These are phyloP conservation scores for Laticauda laticaudata DNA, from an alignment of 2,113 vertebrate species.

Conservation along the genomic window DNA sequence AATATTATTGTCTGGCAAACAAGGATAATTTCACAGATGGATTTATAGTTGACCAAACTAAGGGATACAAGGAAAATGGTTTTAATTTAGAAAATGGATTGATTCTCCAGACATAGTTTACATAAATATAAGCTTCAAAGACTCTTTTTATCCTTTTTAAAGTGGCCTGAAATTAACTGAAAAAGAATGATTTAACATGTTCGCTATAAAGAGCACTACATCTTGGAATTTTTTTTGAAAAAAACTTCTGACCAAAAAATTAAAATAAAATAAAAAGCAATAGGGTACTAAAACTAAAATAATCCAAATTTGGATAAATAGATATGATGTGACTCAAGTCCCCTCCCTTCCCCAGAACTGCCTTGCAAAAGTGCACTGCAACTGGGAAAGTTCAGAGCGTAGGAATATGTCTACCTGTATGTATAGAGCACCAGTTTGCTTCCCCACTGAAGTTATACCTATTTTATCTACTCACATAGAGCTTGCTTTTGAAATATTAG, in stretches of 20 bases:
- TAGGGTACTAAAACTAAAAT: neutral
- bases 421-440: neutral
- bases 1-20: constrained; percentile 37
- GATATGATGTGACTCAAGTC: too few relatives aligned
- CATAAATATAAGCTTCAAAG: constrained; percentile 15
- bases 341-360: too few relatives aligned
- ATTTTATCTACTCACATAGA: too few relatives aligned
- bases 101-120: neutral
- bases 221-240: neutral
- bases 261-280: too few relatives aligned
- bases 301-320: too few relatives aligned
- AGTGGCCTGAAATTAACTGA: neutral
- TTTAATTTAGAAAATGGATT: neutral
- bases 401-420: neutral
- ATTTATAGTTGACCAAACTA: neutral
- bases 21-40: constrained; percentile 37
- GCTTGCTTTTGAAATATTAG: neutral
- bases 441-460: neutral
- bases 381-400: neutral
- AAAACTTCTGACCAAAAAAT: rapidly evolving
- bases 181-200: neutral
- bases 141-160: constrained; percentile 7
- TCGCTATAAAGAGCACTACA: neutral
- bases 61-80: neutral
- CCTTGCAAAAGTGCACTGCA: neutral